Evolutionary conservation across 2,113 vertebrate species (phyloP), one percentile per base, ranked within the genome.

Genomic region (Hypanus sabinus): DNA sequence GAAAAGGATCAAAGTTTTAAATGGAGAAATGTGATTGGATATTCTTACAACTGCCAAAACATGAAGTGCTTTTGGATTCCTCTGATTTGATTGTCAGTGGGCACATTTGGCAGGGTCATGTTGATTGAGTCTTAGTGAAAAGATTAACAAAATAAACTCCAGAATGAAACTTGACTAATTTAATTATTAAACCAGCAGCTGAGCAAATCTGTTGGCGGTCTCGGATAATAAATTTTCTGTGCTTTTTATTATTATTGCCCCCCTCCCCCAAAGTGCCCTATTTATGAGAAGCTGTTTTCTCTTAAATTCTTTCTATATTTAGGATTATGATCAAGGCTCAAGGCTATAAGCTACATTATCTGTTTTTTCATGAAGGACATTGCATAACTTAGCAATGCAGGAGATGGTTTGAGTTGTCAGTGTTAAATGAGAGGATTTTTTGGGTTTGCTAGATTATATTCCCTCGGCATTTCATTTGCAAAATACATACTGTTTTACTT

Each of bases 91-190:
- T 65, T 91, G 62, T 91, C 20, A 33, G 88, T 91, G 60, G 30
- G 62, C 33, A 65, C 62, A 91, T 65, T 36, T 91, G 88, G n/a
- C 60, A 90, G 62, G 55, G 88, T 70, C 88, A 91, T 65, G 60
- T 91, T 91, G 65, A 70, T n/a, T 91, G 18, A 68, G 88, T n/a
- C 65, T 91, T 36, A 36, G 88, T 91, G 88, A 91, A 70, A 91
- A 62, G 18, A 91, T 91, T 91, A 70, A 68, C 88, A 91, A 91
- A 91, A 91, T 91, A 38, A 70, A 70, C n/a, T 70, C 65, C 62
- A 91, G 88, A 91, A 91, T 70, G 88, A 24, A 91, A 38, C 88
- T 91, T n/a, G 88, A 91, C 62, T 91, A 91, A 91, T 65, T 91
- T 91, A 65, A 91, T 91, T 70, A 91, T 91, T 70, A 70, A 91